A percentile compares a stretch with the other conserved stretches of the same genome.
These are phyloP conservation scores for Lithophane leautieri DNA, from an alignment of 2,888 invertebrate genomes.

Conservation along the genomic window DNA sequence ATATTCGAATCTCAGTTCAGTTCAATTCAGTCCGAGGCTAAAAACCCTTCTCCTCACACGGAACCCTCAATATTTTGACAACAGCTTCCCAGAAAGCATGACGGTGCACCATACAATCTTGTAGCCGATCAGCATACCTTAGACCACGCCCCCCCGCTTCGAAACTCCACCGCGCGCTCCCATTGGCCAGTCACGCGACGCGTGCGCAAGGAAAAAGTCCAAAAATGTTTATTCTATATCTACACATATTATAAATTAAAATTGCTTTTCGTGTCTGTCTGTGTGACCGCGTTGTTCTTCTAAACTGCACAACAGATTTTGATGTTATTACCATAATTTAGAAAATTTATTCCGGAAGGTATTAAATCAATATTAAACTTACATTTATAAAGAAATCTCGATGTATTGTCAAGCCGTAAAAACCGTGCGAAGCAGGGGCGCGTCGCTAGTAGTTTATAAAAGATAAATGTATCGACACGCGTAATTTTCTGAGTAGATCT, in stretches of 20 bases:
- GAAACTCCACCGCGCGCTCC: slow-evolving; percentile 56
- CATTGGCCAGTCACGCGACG: slow-evolving; percentile 41
- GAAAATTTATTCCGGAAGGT: neutral
- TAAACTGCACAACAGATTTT: neutral
- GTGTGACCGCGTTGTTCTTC: neutral
- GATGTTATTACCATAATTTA: neutral
- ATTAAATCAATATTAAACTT: too few species aligned
- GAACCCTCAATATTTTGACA: slow-evolving; percentile 60
- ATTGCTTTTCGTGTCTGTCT: neutral
- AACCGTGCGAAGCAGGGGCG: neutral
- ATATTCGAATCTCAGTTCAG: too few species aligned
- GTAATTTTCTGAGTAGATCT: slow-evolving; percentile 71
- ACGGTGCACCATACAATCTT: slow-evolving; percentile 55
- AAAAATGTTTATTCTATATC: slow-evolving; percentile 57
- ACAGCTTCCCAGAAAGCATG: slow-evolving; percentile 48
- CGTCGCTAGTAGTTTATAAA: slow-evolving; percentile 49
- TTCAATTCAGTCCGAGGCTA: too few species aligned
- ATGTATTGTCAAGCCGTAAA: neutral
- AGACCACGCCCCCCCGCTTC: slow-evolving; percentile 55
- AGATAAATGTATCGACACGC: slow-evolving; percentile 71
- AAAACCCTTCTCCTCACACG: neutral
- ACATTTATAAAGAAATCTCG: too few species aligned
- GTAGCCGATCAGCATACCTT: slow-evolving; percentile 50
- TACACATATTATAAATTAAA: slow-evolving; percentile 1
- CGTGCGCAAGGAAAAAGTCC: slow-evolving; percentile 58